Evolutionary conservation across 2,888 invertebrate genomes (phyloP), one percentile per base, ranked within the genome.

Genomic region (Sussaba pulchella): DNA sequence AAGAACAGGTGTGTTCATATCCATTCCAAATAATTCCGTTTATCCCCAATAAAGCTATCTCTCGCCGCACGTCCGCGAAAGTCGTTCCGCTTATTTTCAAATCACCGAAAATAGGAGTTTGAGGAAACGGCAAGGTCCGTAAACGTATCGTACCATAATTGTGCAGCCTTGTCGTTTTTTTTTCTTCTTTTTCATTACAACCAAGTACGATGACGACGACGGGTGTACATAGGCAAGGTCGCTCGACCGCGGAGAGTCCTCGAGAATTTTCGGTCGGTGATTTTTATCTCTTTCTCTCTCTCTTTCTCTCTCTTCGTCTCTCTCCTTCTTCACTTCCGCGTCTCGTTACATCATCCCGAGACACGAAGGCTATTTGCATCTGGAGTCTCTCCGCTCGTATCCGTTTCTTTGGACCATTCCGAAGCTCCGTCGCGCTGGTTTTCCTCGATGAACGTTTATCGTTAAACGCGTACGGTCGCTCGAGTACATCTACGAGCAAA

Each of bases 331-430:
- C 31, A 39, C 54, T 61, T 39, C 26, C 12, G 41, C 63, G 43
- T 31, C 66, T 57, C 67, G 72, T 73, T 78, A 73, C 73, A 69
- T 73, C 59, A 69, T 69, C 73, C 39, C 54, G 47, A 73, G 41
- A 39, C 59, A 26, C 54, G 43, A 43, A 57, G 54, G 14, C n/a
- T 52, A 64, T 72, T 71, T 26, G 59, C 31, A 57, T 39, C 36
- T 59, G 39, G 52, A 43, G 61, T 67, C 31, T 45, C 39, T 31
- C 31, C 24, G 36, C 14, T 43, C 47, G 26, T 19, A 17, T 45
- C 26, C 41, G 43, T 69, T 31, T 61, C 61, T 39, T 19, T 19
- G 61, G 61, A 41, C 12, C 2, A 41, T 61, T 41, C n/a, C 57
- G 2, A n/a, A 12, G n/a, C 54, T 12, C 0, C 26, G 41, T 54